Conservation (phyloP, 2,113 vertebrate genomes). For the Cyphomyrus plagiostoma region DNA sequence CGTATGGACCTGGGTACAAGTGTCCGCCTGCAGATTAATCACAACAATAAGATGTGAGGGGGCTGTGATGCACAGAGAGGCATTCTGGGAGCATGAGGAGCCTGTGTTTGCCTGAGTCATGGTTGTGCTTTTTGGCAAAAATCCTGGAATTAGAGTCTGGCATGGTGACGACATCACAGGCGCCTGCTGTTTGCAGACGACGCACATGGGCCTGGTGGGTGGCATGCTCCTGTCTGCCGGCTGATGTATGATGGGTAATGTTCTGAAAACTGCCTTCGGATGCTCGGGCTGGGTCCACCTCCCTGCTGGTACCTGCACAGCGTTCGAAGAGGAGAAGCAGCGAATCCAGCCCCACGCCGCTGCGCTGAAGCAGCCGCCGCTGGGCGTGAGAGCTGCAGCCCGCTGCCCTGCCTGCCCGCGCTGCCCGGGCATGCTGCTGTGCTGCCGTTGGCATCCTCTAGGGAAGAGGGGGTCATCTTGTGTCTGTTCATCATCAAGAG, state of each 20-base stretch:
- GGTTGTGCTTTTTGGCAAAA: slow-evolving; percentile 27
- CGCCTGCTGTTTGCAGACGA: not conserved
- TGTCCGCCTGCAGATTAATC: not conserved
- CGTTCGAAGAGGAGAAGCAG: not conserved
- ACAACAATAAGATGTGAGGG: not conserved
- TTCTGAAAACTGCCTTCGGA: not conserved
- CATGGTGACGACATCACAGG: slow-evolving; percentile 5
- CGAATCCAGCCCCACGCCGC: not conserved
- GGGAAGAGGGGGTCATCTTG: not conserved
- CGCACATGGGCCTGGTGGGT: not conserved
- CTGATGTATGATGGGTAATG: slow-evolving; percentile 4
- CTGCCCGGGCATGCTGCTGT: not conserved
- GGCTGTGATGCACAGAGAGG: not conserved
- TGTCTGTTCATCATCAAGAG: not conserved
- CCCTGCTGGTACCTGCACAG: not conserved
- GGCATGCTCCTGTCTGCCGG: not conserved
- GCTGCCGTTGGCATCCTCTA: not conserved
- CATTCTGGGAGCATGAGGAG: not conserved
- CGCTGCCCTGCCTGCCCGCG: not conserved
- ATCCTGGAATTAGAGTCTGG: slow-evolving; percentile 23
- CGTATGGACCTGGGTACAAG: not conserved
- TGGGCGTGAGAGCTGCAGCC: not conserved
- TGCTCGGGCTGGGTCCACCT: not conserved
- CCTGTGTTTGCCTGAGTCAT: slow-evolving; percentile 24
- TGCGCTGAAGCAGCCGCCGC: not conserved